Conservation (phyloP, 2,888 invertebrate species). For the Synergus gifuensis region DNA sequence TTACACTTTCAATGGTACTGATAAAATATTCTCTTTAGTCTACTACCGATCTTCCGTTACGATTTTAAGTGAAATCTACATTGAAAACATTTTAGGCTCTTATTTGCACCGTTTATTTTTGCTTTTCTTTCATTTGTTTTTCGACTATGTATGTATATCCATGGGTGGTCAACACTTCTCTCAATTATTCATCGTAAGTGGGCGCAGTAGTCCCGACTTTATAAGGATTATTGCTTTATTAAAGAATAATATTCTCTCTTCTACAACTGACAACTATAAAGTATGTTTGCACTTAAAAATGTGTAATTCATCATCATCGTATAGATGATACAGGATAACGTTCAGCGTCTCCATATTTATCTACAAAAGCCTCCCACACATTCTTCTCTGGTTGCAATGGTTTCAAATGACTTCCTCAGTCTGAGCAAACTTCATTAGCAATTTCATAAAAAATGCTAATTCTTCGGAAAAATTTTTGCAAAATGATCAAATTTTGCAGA, state of each 20-base stretch:
- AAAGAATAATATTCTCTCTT: background rate
- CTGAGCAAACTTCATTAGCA: background rate
- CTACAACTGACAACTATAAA: background rate
- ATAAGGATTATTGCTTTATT: background rate
- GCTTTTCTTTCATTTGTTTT: background rate
- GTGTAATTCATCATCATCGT: background rate
- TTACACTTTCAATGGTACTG: conserved; percentile 17
- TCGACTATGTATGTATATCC: background rate
- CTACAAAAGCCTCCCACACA: background rate
- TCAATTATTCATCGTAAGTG: background rate
- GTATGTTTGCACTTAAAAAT: background rate
- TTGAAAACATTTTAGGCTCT: too few relatives aligned
- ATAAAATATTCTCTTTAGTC: background rate
- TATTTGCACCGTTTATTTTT: background rate
- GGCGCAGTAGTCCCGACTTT: background rate
- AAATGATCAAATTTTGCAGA: background rate
- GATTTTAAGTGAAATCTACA: background rate
- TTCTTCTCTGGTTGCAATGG: background rate
- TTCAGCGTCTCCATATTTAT: background rate
- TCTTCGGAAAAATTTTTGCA: background rate
- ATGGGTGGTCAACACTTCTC: background rate
- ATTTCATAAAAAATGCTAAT: background rate
- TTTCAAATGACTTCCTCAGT: background rate
- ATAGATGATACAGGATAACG: background rate
- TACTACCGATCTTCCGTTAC: background rate